Evolutionary conservation across 23 tunicate genomes (phyloP), one percentile per base, ranked within the genome.

Genomic region (Ciona savignyi): DNA sequence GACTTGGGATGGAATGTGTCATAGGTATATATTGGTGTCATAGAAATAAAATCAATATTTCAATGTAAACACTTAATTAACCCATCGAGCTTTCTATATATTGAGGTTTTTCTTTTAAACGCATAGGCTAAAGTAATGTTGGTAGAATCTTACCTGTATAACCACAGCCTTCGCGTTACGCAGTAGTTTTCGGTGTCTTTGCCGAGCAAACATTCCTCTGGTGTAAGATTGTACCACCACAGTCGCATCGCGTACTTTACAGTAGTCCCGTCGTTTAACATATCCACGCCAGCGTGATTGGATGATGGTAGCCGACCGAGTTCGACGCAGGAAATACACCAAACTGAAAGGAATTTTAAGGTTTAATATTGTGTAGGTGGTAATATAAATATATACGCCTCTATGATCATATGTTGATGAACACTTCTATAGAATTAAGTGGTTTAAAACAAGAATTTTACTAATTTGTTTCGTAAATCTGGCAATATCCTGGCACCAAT

Each of bases 191-290:
- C 0, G 63, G 72, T 84, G 80, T 32, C 66, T 23, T 25, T 33
- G 32, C n/a, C 97, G 78, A 3, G 91, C 90, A 63, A 91, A 72
- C 81, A 84, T 66, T 23, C 91, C 97, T 4, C 97, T 56, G 0
- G 91, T 72, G 71, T 27, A 72, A 3, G 91, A 62, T 34, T 91
- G 97, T 0, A 91, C 79, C 24, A 29, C 32, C 49, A 91, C 65
- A 49, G 76, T 66, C 15, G 91, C 70, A n/a, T 32, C 0, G 25
- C 86, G 74, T 34, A 65, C 68, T 15, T 64, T 63, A 20, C 27
- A 4, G 62, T 70, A 91, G 21, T 62, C 24, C 1, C 21, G 66
- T n/a, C 68, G 78, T 49, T 73, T 26, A 34, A 76, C 79, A 67
- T 70, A 73, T 21, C 91, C 77, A 2, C 91, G 60, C 97, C 97